phyloP scores from a whole-genome alignment of 2,113 vertebrate species.

The Colinus virginianus region DNA sequence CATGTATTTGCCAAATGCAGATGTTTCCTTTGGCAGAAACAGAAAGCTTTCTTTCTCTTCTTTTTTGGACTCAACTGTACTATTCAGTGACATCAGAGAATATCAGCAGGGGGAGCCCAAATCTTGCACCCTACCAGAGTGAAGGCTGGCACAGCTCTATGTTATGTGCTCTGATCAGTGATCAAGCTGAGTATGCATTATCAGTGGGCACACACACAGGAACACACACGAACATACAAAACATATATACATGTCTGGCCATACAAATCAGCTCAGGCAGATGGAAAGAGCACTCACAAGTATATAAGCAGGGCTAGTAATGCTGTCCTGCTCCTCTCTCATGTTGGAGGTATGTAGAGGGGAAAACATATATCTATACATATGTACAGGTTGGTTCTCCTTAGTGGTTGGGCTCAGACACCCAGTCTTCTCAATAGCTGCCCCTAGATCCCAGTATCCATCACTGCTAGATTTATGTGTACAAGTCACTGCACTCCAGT shows the following conservation, averaged over 20 bases:
- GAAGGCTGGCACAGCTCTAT: neutral
- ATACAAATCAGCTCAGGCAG: neutral
- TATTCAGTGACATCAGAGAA: neutral
- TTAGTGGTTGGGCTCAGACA: neutral
- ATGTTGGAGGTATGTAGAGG: neutral
- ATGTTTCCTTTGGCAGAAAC: rapidly evolving
- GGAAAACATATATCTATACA: rapidly evolving
- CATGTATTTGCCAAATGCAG: neutral
- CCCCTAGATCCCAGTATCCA: neutral
- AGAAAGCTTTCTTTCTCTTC: neutral
- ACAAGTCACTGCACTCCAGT: neutral
- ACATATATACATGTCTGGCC: neutral
- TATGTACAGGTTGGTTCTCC: neutral
- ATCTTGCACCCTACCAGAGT: neutral
- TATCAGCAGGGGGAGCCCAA: neutral
- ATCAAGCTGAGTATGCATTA: rapidly evolving
- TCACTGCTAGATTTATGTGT: neutral
- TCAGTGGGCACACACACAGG: rapidly evolving
- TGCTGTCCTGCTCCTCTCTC: neutral
- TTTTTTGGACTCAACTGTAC: neutral
- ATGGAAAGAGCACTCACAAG: neutral
- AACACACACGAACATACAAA: neutral
- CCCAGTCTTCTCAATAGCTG: neutral
- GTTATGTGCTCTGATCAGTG: rapidly evolving
- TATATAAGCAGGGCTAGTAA: neutral